phyloP scores from a whole-genome alignment of 2,797 vertebrate species.

The Petrocephalus schoutedeni region DNA sequence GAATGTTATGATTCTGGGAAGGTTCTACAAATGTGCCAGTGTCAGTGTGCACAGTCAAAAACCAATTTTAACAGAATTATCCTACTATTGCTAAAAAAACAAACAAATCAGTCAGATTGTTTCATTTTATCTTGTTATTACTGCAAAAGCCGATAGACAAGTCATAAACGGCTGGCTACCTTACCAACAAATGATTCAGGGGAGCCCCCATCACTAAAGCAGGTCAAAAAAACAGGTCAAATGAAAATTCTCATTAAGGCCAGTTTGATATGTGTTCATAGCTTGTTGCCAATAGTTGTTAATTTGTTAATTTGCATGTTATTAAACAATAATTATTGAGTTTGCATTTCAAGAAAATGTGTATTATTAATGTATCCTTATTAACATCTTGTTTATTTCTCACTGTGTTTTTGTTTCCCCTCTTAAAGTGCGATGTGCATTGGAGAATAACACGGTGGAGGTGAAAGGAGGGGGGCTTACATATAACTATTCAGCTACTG shows the following conservation, averaged over 20 bases:
- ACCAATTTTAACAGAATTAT: too few species aligned
- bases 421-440: constrained; percentile 41
- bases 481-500: constrained; percentile 37
- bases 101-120: background rate
- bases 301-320: background rate
- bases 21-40: too few species aligned
- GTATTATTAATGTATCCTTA: background rate
- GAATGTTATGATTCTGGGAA: background rate
- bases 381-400: background rate
- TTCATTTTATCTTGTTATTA: background rate
- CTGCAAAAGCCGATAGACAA: background rate
- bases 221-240: background rate
- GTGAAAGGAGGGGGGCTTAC: constrained; percentile 52
- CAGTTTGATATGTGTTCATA: background rate
- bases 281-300: background rate
- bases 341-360: background rate
- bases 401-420: background rate
- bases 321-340: background rate
- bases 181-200: background rate
- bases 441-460: constrained; percentile 37
- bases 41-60: too few species aligned
- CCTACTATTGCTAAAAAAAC: background rate
- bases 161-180: background rate
- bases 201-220: background rate
- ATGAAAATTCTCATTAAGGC: background rate